These are phyloP conservation scores for Malacosoma neustria DNA, from an alignment of 2,888 invertebrate species.

Conservation along the genomic window DNA sequence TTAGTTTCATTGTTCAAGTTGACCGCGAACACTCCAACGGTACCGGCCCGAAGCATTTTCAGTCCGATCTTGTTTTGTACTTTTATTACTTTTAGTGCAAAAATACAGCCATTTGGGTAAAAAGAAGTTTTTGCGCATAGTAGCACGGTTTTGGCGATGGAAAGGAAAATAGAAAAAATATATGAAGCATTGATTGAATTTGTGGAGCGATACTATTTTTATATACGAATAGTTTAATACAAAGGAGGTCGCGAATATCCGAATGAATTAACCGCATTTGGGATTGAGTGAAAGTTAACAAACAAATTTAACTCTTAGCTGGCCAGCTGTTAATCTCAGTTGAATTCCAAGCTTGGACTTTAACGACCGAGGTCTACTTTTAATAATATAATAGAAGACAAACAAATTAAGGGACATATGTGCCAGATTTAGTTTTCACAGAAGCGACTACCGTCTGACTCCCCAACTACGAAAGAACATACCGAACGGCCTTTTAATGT, in stretches of 20 bases:
- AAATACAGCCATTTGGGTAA: slow-evolving; percentile 6
- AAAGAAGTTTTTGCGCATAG: slow-evolving; percentile 4
- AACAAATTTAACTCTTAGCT: neutral
- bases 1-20: slow-evolving; percentile 26
- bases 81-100: slow-evolving; percentile 13
- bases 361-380: too few species aligned
- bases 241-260: neutral
- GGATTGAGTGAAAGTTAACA: slow-evolving; percentile 1
- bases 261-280: too few species aligned
- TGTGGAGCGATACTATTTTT: neutral
- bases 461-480: too few species aligned
- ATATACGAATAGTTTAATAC: neutral
- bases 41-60: slow-evolving; percentile 21
- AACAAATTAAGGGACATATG: too few species aligned
- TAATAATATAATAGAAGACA: too few species aligned
- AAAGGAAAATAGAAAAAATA: neutral
- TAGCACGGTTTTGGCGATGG: slow-evolving; percentile 3
- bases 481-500: too few species aligned
- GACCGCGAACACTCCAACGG: slow-evolving; percentile 33
- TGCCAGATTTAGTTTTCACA: too few species aligned
- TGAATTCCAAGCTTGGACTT: too few species aligned
- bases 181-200: neutral
- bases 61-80: slow-evolving; percentile 16
- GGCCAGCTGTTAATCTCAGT: too few species aligned
- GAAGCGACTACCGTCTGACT: too few species aligned